Percentiles rank a stretch among this genome's conserved stretches.
These are phyloP conservation scores for Terebella lapidaria DNA, from an alignment of 2,888 invertebrate genomes.

Conservation along the genomic window DNA sequence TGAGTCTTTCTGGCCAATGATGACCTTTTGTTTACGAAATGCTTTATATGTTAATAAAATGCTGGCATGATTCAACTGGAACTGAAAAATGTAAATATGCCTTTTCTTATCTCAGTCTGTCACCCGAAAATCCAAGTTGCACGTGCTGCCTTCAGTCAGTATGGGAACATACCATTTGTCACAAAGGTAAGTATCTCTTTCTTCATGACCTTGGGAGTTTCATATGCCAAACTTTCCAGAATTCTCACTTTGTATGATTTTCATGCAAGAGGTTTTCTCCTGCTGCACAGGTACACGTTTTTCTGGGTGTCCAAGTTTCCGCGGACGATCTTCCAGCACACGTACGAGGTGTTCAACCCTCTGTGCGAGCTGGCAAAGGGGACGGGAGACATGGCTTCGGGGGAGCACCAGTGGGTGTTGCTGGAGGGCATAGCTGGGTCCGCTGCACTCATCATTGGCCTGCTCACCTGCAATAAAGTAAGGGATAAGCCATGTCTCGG, in stretches of 20 bases:
- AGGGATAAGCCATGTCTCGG: no score
- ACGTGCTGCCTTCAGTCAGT: background rate
- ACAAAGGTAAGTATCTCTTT: background rate
- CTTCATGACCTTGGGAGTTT: no score
- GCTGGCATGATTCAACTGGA: no score
- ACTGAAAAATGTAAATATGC: no score
- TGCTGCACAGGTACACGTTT: conserved; percentile 17
- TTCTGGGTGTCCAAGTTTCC: conserved; percentile 14
- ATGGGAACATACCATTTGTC: background rate
- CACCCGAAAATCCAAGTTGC: no score
- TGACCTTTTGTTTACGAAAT: no score
- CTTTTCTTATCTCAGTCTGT: no score
- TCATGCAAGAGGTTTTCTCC: no score
- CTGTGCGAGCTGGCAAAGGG: background rate
- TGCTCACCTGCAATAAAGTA: background rate
- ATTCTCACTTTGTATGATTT: no score
- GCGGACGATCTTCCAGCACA: conserved; percentile 6
- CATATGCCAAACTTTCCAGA: no score
- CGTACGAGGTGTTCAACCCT: background rate
- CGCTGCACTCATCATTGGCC: background rate
- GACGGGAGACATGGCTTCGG: background rate
- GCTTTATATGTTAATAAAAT: no score
- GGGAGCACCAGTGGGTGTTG: background rate
- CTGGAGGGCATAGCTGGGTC: background rate
- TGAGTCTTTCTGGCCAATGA: no score